Conservation (phyloP, 2,888 invertebrate species). For the Lamellibrachia columna region DNA sequence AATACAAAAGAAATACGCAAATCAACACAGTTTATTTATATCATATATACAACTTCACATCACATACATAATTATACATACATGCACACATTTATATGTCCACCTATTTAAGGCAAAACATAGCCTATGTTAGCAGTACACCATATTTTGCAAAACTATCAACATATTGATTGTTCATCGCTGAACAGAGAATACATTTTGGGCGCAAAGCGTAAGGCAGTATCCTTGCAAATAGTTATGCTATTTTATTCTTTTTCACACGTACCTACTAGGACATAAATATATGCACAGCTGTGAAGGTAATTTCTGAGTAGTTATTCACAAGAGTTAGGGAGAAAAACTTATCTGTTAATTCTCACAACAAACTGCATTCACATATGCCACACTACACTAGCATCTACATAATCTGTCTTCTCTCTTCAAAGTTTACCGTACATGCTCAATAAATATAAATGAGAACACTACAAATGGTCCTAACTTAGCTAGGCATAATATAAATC, state of each 20-base stretch:
- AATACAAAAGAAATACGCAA: not conserved
- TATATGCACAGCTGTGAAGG: not conserved
- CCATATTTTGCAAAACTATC: not conserved
- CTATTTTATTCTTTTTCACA: not conserved
- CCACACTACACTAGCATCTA: not conserved
- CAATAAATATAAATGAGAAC: not conserved
- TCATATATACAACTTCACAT: not conserved
- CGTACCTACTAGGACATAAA: not conserved
- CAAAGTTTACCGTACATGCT: not conserved
- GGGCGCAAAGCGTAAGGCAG: not conserved
- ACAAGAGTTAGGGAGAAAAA: not conserved
- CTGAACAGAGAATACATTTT: not conserved
- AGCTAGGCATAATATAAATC: not conserved
- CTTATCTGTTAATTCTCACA: not conserved
- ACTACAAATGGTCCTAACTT: not conserved
- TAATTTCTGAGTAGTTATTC: not conserved
- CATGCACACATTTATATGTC: not conserved
- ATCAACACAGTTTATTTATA: not conserved
- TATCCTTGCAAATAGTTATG: not conserved
- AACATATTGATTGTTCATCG: not conserved
- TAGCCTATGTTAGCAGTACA: not conserved
- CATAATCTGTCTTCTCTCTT: not conserved
- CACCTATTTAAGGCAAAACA: not conserved
- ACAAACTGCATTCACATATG: not conserved
- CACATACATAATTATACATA: not conserved